phyloP scores from a whole-genome alignment of 2,797 vertebrate genomes.

The Varecia variegata region DNA sequence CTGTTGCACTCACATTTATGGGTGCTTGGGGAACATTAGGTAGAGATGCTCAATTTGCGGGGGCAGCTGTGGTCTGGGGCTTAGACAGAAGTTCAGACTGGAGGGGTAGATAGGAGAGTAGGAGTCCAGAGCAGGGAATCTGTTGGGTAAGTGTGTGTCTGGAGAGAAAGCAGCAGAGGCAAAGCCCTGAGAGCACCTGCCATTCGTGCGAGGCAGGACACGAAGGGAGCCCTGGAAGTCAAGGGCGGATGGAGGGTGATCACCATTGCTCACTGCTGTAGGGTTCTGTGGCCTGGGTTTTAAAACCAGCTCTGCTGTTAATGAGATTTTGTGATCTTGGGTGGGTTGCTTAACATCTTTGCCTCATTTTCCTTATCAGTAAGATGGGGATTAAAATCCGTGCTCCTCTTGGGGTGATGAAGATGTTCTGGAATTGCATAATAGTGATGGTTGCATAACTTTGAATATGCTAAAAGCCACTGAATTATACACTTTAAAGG shows the following conservation, averaged over 20 bases:
- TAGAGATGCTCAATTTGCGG: background rate
- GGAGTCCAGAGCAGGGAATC: background rate
- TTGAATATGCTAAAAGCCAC: background rate
- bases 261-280: background rate
- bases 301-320: background rate
- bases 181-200: background rate
- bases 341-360: background rate
- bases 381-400: background rate
- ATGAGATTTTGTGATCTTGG: background rate
- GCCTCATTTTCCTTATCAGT: background rate
- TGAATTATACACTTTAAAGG: background rate
- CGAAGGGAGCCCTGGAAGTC: background rate
- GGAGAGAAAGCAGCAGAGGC: background rate
- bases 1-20: background rate
- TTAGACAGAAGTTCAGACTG: background rate
- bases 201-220: too few species aligned
- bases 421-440: background rate
- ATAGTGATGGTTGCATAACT: background rate
- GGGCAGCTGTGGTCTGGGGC: background rate
- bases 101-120: background rate
- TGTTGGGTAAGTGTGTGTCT: background rate
- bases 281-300: background rate
- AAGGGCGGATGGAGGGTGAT: background rate
- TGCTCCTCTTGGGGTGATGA: background rate
- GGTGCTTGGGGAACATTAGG: background rate